These are phyloP conservation scores for Forficula auricularia DNA, from an alignment of 1,140 invertebrate species.

Conservation along the genomic window DNA sequence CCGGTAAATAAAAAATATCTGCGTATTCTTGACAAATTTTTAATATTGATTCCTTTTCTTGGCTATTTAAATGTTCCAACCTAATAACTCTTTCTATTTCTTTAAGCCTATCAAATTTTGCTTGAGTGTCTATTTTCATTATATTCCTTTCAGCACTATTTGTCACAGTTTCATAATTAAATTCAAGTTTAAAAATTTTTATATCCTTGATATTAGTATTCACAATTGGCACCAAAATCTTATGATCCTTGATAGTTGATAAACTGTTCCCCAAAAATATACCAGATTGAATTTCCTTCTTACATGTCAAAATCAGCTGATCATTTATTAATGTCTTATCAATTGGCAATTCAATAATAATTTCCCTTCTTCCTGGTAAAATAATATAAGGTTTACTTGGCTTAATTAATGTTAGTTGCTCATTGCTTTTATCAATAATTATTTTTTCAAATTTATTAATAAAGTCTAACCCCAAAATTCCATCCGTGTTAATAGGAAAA, in stretches of 20 bases:
- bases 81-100: not conserved
- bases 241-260: not conserved
- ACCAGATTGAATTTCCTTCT: not conserved
- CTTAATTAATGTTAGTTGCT: not conserved
- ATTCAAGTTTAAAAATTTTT: not conserved
- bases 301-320: not conserved
- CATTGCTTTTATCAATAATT: not conserved
- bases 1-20: not conserved
- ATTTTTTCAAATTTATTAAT: not conserved
- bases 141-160: not conserved
- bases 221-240: not conserved
- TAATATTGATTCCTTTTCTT: not conserved
- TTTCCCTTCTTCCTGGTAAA: not conserved
- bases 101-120: not conserved
- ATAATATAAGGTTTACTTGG: not conserved
- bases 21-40: not conserved
- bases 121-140: not conserved
- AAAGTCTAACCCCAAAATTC: not conserved
- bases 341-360: not conserved
- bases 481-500: not conserved
- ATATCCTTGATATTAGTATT: not conserved
- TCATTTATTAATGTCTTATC: not conserved
- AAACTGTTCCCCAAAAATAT: not conserved
- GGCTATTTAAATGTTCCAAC: not conserved
- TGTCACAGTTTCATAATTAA: not conserved